These are phyloP conservation scores for Lanistes nyassanus DNA, from an alignment of 1,140 invertebrate genomes.

Conservation along the genomic window DNA sequence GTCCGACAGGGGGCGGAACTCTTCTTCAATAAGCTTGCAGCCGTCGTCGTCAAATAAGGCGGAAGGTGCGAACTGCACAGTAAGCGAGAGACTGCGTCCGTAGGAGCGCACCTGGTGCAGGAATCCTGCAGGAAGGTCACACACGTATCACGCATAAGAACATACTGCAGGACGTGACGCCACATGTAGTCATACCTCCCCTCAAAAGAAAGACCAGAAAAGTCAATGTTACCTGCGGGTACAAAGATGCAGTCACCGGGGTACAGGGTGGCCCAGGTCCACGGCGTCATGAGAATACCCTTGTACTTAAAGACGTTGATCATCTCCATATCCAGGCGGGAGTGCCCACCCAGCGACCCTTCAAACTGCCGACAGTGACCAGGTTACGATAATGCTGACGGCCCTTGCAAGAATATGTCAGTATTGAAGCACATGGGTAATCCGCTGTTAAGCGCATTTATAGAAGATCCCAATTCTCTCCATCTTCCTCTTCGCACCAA, in stretches of 20 bases:
- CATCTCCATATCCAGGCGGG: constrained; percentile 60
- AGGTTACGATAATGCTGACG: background rate
- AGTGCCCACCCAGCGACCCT: constrained; percentile 55
- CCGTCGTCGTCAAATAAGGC: constrained; percentile 45
- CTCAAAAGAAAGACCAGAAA: background rate
- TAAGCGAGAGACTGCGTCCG: constrained; percentile 62
- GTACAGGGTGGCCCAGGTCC: constrained; percentile 60
- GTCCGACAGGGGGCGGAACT: constrained; percentile 40
- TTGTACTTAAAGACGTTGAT: constrained; percentile 62
- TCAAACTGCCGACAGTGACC: constrained; percentile 44
- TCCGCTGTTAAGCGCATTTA: too few relatives aligned
- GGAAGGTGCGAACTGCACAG: constrained; percentile 54
- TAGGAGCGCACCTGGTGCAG: constrained; percentile 65
- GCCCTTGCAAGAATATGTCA: too few relatives aligned
- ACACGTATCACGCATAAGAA: too few relatives aligned
- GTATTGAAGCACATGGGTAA: too few relatives aligned
- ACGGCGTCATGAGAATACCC: constrained; percentile 51
- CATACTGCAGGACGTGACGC: constrained; percentile 1
- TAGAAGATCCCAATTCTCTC: too few relatives aligned
- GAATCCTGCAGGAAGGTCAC: too few relatives aligned
- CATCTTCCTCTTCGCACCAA: background rate
- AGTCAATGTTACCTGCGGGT: constrained; percentile 55
- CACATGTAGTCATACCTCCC: background rate
- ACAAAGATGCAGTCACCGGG: constrained; percentile 65
- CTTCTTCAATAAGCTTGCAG: constrained; percentile 43